Conservation (phyloP, 1,140 invertebrate genomes). For the Archivesica marissinica region DNA sequence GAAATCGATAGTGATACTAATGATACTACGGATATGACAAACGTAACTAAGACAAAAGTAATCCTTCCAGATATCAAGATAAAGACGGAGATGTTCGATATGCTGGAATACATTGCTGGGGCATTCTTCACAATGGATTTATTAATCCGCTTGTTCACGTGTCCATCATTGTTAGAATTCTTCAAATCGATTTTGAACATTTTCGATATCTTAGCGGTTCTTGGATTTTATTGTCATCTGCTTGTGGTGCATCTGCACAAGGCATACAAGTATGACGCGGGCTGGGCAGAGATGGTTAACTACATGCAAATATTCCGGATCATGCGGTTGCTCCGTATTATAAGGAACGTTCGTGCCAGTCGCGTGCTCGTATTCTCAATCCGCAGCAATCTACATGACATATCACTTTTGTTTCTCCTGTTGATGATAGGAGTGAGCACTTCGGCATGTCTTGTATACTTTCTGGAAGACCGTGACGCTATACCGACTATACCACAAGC, state of each 20-base stretch:
- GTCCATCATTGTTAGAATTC: slow-evolving; percentile 81
- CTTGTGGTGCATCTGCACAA: slow-evolving; percentile 16
- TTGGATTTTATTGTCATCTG: slow-evolving; percentile 27
- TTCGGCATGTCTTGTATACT: slow-evolving; percentile 70
- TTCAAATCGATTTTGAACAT: slow-evolving; percentile 96
- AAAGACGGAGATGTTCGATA: not conserved
- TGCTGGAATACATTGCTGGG: not conserved
- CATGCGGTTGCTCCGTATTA: slow-evolving; percentile 97
- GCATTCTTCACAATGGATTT: slow-evolving; percentile 82
- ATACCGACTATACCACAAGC: slow-evolving; percentile 93
- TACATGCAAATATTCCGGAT: slow-evolving; percentile 99
- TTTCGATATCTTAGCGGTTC: slow-evolving; percentile 98
- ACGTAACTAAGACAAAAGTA: no score
- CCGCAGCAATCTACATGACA: slow-evolving; percentile 65
- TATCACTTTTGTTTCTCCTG: slow-evolving; percentile 69
- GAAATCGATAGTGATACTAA: not conserved
- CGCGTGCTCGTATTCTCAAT: slow-evolving; percentile 95
- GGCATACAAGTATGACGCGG: slow-evolving; percentile 24
- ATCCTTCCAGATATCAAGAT: no score
- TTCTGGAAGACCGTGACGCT: slow-evolving; percentile 84
- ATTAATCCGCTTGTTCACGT: slow-evolving; percentile 75
- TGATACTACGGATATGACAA: no score
- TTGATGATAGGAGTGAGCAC: slow-evolving; percentile 66
- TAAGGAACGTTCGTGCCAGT: slow-evolving; percentile 86
- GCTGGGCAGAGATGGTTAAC: slow-evolving; percentile 55